Evolutionary conservation across 2,113 vertebrate genomes (phyloP).

Genomic region (Budorcas taxicolor): DNA sequence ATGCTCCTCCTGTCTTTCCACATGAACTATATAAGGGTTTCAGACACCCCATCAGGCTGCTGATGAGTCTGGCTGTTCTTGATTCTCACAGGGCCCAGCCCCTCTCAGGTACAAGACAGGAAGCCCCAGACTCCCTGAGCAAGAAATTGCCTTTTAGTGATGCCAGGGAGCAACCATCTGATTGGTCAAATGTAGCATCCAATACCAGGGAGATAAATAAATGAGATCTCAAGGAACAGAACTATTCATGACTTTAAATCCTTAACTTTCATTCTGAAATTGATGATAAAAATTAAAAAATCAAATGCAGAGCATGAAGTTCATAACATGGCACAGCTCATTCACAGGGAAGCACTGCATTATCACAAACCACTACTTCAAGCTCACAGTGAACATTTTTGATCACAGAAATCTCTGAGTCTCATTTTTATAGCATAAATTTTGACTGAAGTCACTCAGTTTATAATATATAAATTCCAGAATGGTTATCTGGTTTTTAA

Average conservation of each 20-base stretch:
- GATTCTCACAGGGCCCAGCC: not conserved
- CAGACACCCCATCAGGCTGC: not conserved
- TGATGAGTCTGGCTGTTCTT: not conserved
- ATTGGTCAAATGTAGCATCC: not conserved
- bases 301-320: not conserved
- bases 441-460: not conserved
- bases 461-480: constrained; percentile 9
- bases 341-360: not conserved
- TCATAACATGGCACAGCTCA: accelerated
- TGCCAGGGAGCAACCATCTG: not conserved
- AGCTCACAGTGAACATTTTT: not conserved
- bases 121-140: not conserved
- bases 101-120: not conserved
- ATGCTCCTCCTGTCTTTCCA: not conserved
- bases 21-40: not conserved
- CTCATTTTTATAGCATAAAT: constrained; percentile 19
- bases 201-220: not conserved
- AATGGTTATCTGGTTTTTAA: not conserved
- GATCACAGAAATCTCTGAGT: not conserved
- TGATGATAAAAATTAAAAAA: not conserved
- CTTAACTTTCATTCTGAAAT: constrained; percentile 27
- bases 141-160: not conserved
- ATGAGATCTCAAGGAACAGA: not conserved
- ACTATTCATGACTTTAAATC: not conserved
- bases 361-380: not conserved